A percentile compares a stretch with the other conserved stretches of the same genome.
phyloP scores from a whole-genome alignment of 2,888 invertebrate genomes.

The Lasius platythorax region DNA sequence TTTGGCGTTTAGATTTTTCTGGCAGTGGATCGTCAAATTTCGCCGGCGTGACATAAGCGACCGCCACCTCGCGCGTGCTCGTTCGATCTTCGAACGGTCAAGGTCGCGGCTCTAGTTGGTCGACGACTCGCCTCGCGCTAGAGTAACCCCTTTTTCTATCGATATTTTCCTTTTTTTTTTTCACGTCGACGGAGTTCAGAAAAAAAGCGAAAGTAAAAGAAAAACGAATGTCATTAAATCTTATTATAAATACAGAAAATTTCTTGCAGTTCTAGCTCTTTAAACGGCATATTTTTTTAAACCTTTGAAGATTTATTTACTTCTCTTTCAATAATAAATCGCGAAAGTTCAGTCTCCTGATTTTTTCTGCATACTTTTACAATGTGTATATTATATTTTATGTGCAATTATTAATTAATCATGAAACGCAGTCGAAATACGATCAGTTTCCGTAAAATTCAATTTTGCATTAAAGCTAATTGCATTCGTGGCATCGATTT shows the following conservation, averaged over 20 bases:
- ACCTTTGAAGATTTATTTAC: neutral
- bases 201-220: neutral
- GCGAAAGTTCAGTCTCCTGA: neutral
- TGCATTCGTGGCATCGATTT: conserved; percentile 11
- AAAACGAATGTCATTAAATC: neutral
- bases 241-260: neutral
- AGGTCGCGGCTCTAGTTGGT: conserved; percentile 69
- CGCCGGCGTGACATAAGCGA: conserved; percentile 48
- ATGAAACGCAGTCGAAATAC: neutral
- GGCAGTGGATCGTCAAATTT: conserved; percentile 57
- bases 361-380: neutral
- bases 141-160: conserved; percentile 35
- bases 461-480: conserved; percentile 28
- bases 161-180: conserved; percentile 9
- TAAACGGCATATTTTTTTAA: neutral
- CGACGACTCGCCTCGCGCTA: conserved; percentile 54
- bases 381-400: neutral
- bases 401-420: neutral
- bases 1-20: conserved; percentile 47
- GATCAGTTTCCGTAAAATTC: conserved; percentile 17
- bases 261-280: neutral
- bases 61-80: conserved; percentile 50
- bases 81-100: conserved; percentile 74
- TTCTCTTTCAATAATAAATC: neutral
- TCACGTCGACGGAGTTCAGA: neutral